A percentile compares a stretch with the other conserved stretches of the same genome.
These are phyloP conservation scores for Creontiades dilutus DNA, from an alignment of 2,888 invertebrate species.

Conservation along the genomic window DNA sequence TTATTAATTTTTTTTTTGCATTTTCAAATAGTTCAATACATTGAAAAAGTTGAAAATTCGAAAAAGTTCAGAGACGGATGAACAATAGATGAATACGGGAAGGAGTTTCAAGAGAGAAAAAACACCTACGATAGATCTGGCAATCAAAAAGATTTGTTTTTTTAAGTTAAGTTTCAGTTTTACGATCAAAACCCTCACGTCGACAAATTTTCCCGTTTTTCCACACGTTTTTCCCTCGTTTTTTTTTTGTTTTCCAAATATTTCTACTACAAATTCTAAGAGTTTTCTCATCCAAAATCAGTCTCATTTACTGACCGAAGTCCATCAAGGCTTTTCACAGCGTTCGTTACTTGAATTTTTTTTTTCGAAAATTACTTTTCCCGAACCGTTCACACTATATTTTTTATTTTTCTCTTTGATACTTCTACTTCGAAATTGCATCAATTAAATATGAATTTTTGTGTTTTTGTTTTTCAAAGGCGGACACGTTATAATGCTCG, in stretches of 20 bases:
- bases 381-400: constrained; percentile 44
- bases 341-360: constrained; percentile 73
- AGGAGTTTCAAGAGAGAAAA: not conserved
- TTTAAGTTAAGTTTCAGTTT: not conserved
- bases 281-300: constrained; percentile 75
- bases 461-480: constrained; percentile 40
- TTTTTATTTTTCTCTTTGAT: constrained; percentile 22
- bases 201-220: constrained; percentile 6
- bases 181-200: not conserved
- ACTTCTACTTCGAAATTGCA: not conserved
- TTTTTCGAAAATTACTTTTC: constrained; percentile 57
- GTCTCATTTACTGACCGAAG: constrained; percentile 74
- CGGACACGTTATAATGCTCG: constrained; percentile 44
- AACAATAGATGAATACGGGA: not conserved
- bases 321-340: constrained; percentile 75
- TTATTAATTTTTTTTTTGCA: not conserved
- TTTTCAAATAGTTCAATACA: constrained; percentile 16
- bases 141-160: constrained; percentile 31
- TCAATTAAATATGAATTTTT: constrained; percentile 41
- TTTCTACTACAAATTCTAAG: constrained; percentile 72
- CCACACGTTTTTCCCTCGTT: not conserved
- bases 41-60: constrained; percentile 18
- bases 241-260: constrained; percentile 11
- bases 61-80: constrained; percentile 12
- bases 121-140: constrained; percentile 23